A percentile compares a stretch with the other conserved stretches of the same genome.
phyloP scores from a whole-genome alignment of 2,888 invertebrate genomes.

The Chymomyza amoena region DNA sequence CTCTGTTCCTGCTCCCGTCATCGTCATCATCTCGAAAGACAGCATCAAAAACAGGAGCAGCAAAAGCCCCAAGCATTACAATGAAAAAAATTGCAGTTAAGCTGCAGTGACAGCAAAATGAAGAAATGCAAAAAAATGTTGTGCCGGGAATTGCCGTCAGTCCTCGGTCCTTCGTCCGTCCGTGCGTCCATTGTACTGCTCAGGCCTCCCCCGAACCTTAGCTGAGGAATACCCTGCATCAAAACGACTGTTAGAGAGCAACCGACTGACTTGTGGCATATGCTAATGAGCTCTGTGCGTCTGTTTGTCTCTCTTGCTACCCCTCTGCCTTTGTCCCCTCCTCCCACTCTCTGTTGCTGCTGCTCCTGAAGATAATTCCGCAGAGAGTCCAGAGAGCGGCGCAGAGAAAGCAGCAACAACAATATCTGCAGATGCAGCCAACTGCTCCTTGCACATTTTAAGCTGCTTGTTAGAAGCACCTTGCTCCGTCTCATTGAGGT shows the following conservation, averaged over 20 bases:
- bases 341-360: background rate
- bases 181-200: conserved; percentile 8
- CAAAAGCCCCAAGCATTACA: background rate
- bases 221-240: background rate
- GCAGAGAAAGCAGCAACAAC: background rate
- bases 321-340: no score
- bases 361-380: background rate
- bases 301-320: conserved; percentile 10
- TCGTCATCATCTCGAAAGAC: background rate
- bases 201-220: background rate
- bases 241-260: background rate
- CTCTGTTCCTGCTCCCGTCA: background rate
- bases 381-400: background rate
- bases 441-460: conserved; percentile 48
- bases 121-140: conserved; percentile 22
- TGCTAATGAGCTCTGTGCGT: conserved; percentile 63
- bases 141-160: background rate
- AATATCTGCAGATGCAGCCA: background rate
- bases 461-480: conserved; percentile 61
- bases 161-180: no score
- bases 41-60: background rate
- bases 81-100: conserved; percentile 1
- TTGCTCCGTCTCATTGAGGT: conserved; percentile 18
- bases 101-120: background rate
- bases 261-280: conserved; percentile 65